Conservation (phyloP, 2,797 vertebrate genomes). For the Alectoris magna region DNA sequence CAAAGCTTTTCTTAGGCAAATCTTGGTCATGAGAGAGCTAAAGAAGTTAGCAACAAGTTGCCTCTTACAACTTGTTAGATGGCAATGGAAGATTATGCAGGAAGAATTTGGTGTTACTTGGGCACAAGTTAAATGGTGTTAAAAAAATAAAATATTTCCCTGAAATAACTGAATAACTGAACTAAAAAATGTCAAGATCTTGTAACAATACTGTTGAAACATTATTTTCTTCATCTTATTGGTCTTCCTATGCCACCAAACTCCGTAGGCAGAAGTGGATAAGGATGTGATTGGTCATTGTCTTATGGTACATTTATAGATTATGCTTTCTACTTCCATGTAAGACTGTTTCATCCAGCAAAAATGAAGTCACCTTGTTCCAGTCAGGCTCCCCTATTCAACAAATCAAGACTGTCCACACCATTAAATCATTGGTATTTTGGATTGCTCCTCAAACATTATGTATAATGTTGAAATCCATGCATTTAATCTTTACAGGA, state of each 20-base stretch:
- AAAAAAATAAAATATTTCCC: neutral
- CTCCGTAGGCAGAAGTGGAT: fast-evolving
- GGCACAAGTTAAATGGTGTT: neutral
- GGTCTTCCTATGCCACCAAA: neutral
- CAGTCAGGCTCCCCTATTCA: neutral
- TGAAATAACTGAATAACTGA: neutral
- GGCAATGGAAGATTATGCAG: neutral
- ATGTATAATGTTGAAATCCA: neutral
- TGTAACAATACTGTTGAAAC: neutral
- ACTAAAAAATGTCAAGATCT: neutral
- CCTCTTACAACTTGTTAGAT: neutral
- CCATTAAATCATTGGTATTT: neutral
- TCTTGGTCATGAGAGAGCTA: neutral
- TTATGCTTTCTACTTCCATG: neutral
- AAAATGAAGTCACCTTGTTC: neutral
- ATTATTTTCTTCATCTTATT: neutral
- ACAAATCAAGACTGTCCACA: neutral
- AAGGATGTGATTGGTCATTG: fast-evolving
- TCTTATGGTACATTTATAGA: neutral
- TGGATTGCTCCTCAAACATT: neutral
- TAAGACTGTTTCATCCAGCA: neutral
- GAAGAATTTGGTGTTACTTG: neutral
- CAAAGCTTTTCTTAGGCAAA: neutral
- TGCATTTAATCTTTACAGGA: neutral
- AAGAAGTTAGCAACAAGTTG: neutral